These are phyloP conservation scores for Muscidifurax raptorellus DNA, from an alignment of 1,140 invertebrate species.

Conservation along the genomic window DNA sequence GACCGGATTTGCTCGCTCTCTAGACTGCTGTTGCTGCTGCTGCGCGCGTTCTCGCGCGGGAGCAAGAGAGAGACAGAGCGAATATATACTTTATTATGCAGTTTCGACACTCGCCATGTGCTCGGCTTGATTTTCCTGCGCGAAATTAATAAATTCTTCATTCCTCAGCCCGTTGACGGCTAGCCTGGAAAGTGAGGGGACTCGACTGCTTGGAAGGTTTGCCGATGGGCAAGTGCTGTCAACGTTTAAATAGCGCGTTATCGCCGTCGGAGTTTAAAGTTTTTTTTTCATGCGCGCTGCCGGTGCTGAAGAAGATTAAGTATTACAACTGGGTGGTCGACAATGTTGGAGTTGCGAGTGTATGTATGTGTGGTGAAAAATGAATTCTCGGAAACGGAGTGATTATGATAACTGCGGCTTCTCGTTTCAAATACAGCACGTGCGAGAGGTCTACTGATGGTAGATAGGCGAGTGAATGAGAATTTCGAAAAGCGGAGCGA, in stretches of 20 bases:
- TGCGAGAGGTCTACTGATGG: no score
- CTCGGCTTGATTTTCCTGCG: background rate
- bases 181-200: background rate
- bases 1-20: no score
- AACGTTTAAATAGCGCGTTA: background rate
- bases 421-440: no score
- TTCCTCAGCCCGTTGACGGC: background rate
- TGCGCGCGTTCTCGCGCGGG: background rate
- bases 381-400: no score
- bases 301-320: background rate
- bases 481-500: background rate
- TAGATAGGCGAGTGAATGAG: background rate
- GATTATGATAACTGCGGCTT: no score
- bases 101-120: constrained; percentile 3
- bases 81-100: background rate
- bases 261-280: background rate
- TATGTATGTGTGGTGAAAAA: no score
- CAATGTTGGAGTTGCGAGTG: no score
- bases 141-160: background rate
- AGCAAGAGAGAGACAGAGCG: background rate
- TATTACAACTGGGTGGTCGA: no score
- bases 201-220: background rate
- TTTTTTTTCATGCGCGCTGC: background rate
- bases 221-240: background rate
- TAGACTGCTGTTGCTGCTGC: no score